A percentile compares a stretch with the other conserved stretches of the same genome.
Conservation (phyloP, 2,113 vertebrate genomes). For the Sapayoa aenigma region DNA sequence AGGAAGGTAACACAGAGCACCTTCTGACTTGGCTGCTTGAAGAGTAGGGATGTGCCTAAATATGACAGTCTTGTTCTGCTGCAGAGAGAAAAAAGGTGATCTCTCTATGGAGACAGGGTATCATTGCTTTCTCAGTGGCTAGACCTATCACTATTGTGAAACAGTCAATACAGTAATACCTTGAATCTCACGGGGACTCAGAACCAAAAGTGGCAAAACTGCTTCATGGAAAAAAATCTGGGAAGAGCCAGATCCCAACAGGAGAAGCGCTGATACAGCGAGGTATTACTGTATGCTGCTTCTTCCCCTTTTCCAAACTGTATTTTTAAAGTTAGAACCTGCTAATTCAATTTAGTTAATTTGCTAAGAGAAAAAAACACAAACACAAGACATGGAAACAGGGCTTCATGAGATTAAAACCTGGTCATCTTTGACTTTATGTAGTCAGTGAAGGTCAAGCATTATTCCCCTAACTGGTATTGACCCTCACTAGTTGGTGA, state of each 20-base stretch:
- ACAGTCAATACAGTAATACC: neutral
- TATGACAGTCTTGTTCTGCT: neutral
- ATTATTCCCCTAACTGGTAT: neutral
- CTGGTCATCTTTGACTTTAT: conserved; percentile 21
- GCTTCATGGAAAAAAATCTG: no score
- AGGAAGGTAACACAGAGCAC: neutral
- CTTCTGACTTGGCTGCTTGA: neutral
- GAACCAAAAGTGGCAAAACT: no score
- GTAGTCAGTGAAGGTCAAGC: neutral
- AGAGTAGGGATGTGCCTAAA: neutral
- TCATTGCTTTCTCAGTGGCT: neutral
- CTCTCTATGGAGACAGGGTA: neutral
- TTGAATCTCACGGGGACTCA: no score
- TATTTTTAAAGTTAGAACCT: neutral
- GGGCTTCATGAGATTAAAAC: neutral
- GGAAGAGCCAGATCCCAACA: no score
- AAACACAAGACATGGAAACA: neutral
- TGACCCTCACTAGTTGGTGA: neutral
- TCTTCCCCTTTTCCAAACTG: neutral
- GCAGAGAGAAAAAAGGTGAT: neutral
- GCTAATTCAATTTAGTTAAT: neutral
- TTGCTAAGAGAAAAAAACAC: neutral
- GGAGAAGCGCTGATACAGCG: no score
- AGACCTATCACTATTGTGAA: neutral
- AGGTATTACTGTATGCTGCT: no score